phyloP scores from a whole-genome alignment of 2,113 vertebrate genomes.

The Lasiurus borealis region DNA sequence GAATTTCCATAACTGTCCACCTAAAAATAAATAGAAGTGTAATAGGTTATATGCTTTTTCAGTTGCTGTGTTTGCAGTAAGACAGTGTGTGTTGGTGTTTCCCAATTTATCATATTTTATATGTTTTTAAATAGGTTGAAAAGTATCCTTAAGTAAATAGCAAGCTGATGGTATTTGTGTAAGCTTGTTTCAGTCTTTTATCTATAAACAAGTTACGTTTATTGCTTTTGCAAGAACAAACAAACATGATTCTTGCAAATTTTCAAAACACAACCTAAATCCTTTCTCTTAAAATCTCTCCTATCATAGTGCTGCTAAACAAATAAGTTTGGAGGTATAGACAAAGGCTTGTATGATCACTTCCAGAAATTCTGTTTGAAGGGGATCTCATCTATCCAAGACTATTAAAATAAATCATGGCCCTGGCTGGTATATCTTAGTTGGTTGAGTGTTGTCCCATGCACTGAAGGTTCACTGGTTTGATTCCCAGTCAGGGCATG shows the following conservation, averaged over 20 bases:
- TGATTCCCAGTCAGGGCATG: too few relatives aligned
- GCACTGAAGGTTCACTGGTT: too few relatives aligned
- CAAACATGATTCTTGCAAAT: neutral
- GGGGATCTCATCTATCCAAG: neutral
- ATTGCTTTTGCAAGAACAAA: neutral
- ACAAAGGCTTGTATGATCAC: neutral
- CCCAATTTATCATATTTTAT: slow-evolving; percentile 49
- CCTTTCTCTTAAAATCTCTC: neutral
- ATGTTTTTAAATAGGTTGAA: slow-evolving; percentile 66
- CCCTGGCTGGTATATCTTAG: too few relatives aligned
- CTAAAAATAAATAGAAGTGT: slow-evolving; percentile 69
- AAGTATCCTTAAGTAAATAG: slow-evolving; percentile 36
- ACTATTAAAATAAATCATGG: slow-evolving; percentile 14
- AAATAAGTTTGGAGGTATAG: neutral
- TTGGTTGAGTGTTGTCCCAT: too few relatives aligned
- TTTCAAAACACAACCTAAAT: neutral
- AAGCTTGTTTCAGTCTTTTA: neutral
- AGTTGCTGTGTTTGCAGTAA: slow-evolving; percentile 50
- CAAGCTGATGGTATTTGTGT: neutral
- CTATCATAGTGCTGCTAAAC: neutral
- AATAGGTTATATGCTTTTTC: slow-evolving; percentile 40
- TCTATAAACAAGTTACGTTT: slow-evolving; percentile 6
- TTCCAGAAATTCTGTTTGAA: neutral
- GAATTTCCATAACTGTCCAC: slow-evolving; percentile 52
- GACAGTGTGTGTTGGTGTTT: neutral